A percentile compares a stretch with the other conserved stretches of the same genome.
phyloP scores from a whole-genome alignment of 2,113 vertebrate genomes.

The Arothron firmamentum region DNA sequence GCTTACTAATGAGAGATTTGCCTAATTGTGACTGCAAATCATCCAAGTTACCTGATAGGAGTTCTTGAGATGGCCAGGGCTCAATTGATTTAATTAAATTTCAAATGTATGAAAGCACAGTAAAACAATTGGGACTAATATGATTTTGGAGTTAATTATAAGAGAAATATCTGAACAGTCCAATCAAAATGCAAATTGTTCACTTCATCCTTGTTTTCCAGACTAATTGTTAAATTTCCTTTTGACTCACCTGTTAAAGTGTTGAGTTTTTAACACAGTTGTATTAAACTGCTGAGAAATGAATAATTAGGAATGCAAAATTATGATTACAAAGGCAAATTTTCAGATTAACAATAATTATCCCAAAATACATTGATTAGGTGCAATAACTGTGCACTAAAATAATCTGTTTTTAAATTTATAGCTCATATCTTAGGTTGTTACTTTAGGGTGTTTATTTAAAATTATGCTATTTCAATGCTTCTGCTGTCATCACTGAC shows the following conservation, averaged over 20 bases:
- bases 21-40: constrained; percentile 69
- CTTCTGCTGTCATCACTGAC: background rate
- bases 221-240: constrained; percentile 35
- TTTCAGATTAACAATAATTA: no score
- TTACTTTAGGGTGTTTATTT: no score
- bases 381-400: no score
- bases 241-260: constrained; percentile 9
- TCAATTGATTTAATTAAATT: constrained; percentile 60
- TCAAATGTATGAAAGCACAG: constrained; percentile 45
- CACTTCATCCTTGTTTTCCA: constrained; percentile 18
- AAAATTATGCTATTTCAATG: no score
- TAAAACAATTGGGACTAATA: constrained; percentile 60
- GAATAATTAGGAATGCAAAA: no score
- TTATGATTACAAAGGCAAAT: no score
- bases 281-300: background rate
- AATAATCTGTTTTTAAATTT: no score
- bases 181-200: constrained; percentile 60
- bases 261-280: constrained; percentile 12
- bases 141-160: constrained; percentile 56
- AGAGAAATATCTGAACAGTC: constrained; percentile 40
- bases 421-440: no score
- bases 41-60: constrained; percentile 61
- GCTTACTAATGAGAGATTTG: constrained; percentile 41
- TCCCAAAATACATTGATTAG: no score
- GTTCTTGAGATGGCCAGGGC: constrained; percentile 44